A percentile compares a stretch with the other conserved stretches of the same genome.
Conservation (phyloP, 2,113 vertebrate genomes). For the Hippocampus mohnikei region DNA sequence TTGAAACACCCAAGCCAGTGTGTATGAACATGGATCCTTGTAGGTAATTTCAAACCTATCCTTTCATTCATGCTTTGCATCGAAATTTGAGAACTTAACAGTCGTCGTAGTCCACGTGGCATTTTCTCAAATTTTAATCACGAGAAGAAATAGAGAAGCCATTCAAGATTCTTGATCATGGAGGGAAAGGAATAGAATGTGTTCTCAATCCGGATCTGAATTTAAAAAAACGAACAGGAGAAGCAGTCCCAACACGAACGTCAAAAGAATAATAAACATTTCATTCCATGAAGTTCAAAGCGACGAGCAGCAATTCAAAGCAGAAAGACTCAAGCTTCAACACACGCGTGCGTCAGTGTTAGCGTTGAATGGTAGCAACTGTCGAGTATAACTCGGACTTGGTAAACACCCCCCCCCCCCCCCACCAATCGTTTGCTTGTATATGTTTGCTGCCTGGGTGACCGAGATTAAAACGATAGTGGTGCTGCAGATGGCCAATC, state of each 20-base stretch:
- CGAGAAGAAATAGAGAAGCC: not conserved
- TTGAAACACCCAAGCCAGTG: not conserved
- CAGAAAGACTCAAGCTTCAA: not conserved
- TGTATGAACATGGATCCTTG: constrained; percentile 19
- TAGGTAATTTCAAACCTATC: constrained; percentile 21
- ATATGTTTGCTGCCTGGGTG: constrained; percentile 5
- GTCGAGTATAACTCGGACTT: not conserved
- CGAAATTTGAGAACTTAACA: not conserved
- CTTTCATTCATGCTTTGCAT: constrained; percentile 1
- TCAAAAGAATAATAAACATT: not conserved
- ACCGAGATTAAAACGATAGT: constrained; percentile 24
- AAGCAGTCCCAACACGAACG: not conserved
- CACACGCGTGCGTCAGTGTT: not conserved
- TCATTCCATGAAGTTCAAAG: not conserved
- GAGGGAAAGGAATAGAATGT: not conserved
- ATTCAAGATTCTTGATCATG: not conserved
- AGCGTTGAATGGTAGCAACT: not conserved
- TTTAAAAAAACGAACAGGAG: too few relatives aligned
- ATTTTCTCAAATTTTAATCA: not conserved
- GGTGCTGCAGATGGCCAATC: constrained; percentile 16
- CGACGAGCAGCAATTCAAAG: not conserved
- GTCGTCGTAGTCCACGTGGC: constrained; percentile 12
- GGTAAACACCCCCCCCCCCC: constrained; percentile 10
- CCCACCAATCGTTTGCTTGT: not conserved
- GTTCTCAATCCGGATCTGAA: not conserved